Conservation (phyloP, 2,113 vertebrate genomes). For the Osmerus eperlanus region DNA sequence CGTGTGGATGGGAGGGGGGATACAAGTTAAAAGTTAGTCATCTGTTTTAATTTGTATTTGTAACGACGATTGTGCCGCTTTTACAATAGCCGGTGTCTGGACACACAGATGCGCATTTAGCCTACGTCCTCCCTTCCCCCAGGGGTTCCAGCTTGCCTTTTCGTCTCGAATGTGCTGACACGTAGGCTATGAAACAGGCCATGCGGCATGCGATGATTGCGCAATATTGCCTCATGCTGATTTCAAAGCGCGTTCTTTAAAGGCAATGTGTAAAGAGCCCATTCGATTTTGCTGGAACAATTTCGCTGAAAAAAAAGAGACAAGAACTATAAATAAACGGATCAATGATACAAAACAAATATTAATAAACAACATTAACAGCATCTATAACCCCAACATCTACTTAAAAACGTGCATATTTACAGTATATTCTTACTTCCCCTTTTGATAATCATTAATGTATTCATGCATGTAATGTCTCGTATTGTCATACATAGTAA, state of each 20-base stretch:
- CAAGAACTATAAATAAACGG: too few relatives aligned
- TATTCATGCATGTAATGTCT: too few relatives aligned
- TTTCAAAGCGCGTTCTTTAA: slow-evolving; percentile 1
- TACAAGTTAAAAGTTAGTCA: background rate
- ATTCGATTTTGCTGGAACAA: too few relatives aligned
- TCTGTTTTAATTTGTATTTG: background rate
- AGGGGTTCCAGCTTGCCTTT: background rate
- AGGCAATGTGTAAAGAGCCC: background rate
- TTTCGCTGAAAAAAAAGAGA: too few relatives aligned
- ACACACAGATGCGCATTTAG: background rate
- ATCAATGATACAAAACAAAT: too few relatives aligned
- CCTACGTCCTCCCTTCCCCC: background rate
- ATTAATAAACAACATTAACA: too few relatives aligned
- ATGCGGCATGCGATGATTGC: slow-evolving; percentile 25
- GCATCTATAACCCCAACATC: too few relatives aligned
- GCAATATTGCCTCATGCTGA: slow-evolving; percentile 61
- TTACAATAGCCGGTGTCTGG: background rate
- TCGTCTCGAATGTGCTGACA: slow-evolving; percentile 48
- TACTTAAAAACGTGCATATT: too few relatives aligned
- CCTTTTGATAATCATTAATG: too few relatives aligned
- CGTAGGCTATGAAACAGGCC: background rate
- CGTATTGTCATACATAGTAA: too few relatives aligned
- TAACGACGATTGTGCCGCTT: too few relatives aligned
- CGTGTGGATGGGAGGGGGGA: background rate
- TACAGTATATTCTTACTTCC: too few relatives aligned